Evolutionary conservation across 2,888 invertebrate genomes (phyloP), one percentile per base, ranked within the genome.

Genomic region (Mystacides longicornis): DNA sequence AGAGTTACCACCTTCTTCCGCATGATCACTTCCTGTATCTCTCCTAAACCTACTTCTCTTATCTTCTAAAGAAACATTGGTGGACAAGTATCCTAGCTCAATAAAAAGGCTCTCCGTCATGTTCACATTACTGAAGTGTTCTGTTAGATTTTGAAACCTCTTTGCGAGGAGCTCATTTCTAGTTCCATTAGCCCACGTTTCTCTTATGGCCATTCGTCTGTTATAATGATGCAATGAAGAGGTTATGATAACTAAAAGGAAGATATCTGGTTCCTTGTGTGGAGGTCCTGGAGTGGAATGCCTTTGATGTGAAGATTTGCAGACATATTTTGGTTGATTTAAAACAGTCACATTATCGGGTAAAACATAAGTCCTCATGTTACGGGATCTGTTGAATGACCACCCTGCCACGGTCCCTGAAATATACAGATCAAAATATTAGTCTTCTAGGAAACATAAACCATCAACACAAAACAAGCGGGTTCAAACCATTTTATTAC

Each of bases 191-290:
- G 81, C 89, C 89, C 88, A 89, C 0, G 86, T 87, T 57, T 84
- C 79, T 58, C 89, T 71, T 50, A 89, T 86, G 0, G 85, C 84
- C 42, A 68, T 64, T 47, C 92, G 75, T 42, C 81, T 78, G 27
- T 82, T 80, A 62, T 83, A 80, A 69, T 91, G 85, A 0, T 70
- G 68, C 1, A 88, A 82, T 0, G 87, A 80, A 0, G 91, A 89
- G 65, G 86, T 87, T 0, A 92, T 85, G 20, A 89, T 79, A 58
- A 92, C 82, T 4, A 91, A 71, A 20, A 90, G 69, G 65, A 85
- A 82, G 1, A 82, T 65, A 67, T 63, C 54, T 65, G 71, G 70
- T 5, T 49, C 52, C 19, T 63, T 55, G 53, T 52, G 62, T 47
- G 65, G 65, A n/a, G 65, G 61, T 3, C 42, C 49, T 7, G 56